Evolutionary conservation across 2,113 vertebrate genomes (phyloP).

Genomic region (Phocoena phocoena): DNA sequence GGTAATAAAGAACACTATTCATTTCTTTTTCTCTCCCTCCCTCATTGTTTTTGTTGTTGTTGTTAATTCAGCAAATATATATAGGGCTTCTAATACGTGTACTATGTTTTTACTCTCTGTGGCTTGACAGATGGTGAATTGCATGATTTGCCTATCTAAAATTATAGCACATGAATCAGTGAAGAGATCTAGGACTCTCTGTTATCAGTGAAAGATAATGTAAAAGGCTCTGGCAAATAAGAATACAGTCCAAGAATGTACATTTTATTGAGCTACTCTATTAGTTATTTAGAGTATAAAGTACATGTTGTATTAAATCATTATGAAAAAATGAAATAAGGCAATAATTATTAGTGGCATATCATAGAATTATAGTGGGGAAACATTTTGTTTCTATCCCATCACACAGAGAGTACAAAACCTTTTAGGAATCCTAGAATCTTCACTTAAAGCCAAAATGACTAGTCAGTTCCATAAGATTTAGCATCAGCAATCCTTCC

Average conservation of each 20-base stretch:
- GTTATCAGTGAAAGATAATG: neutral
- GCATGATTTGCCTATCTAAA: neutral
- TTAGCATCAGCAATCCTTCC: neutral
- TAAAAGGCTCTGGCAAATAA: constrained; percentile 7
- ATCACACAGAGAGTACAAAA: neutral
- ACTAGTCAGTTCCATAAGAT: neutral
- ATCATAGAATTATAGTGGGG: neutral
- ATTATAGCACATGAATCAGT: neutral
- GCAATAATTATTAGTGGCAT: neutral
- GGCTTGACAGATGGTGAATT: neutral
- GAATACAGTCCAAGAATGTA: neutral
- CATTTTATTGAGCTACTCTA: neutral
- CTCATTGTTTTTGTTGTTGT: neutral
- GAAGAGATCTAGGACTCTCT: constrained; percentile 15
- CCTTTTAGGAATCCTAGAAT: neutral
- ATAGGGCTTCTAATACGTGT: neutral
- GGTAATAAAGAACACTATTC: neutral
- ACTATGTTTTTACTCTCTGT: constrained; percentile 16
- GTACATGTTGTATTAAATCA: neutral
- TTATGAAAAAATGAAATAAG: neutral
- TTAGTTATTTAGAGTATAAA: neutral
- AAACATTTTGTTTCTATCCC: neutral
- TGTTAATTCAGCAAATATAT: constrained; percentile 28
- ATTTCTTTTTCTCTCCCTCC: neutral
- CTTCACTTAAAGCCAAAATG: neutral